Conservation (phyloP, 1,140 invertebrate genomes). For the Nasonia giraulti region DNA sequence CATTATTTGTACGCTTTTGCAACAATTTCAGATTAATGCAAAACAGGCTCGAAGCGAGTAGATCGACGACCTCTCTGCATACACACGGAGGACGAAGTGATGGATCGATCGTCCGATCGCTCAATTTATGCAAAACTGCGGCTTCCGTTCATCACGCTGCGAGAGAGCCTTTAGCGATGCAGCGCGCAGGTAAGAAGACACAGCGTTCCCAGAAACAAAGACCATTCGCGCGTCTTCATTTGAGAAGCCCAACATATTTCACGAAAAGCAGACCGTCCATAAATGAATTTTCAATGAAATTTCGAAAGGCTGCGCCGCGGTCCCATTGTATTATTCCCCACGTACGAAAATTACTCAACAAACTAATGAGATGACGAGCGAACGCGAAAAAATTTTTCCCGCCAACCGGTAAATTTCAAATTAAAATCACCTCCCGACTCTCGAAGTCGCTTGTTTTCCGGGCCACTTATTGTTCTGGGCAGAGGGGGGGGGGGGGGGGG, state of each 20-base stretch:
- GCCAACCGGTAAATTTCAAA: too few species aligned
- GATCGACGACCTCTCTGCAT: neutral
- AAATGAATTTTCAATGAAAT: neutral
- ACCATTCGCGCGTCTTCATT: slow-evolving; percentile 6
- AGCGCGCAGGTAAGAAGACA: neutral
- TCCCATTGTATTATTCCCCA: neutral
- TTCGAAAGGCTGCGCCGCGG: neutral
- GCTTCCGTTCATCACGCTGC: slow-evolving; percentile 43
- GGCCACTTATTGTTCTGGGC: neutral
- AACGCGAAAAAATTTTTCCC: neutral
- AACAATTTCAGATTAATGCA: too few species aligned
- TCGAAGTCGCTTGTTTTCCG: neutral
- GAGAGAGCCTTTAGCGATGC: neutral
- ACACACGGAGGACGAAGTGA: slow-evolving; percentile 12
- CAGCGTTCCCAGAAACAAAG: slow-evolving; percentile 13
- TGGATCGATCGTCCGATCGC: slow-evolving; percentile 47
- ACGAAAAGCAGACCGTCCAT: neutral
- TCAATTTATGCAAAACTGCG: slow-evolving; percentile 48
- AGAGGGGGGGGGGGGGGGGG: too few species aligned
- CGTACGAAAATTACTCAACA: neutral
- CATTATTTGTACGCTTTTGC: neutral
- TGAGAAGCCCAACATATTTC: neutral
- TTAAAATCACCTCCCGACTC: too few species aligned
- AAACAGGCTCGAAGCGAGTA: neutral
- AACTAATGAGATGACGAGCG: neutral